Conservation (phyloP, 92 coral and sea anemone species). For the Epizoanthus fatuus region DNA sequence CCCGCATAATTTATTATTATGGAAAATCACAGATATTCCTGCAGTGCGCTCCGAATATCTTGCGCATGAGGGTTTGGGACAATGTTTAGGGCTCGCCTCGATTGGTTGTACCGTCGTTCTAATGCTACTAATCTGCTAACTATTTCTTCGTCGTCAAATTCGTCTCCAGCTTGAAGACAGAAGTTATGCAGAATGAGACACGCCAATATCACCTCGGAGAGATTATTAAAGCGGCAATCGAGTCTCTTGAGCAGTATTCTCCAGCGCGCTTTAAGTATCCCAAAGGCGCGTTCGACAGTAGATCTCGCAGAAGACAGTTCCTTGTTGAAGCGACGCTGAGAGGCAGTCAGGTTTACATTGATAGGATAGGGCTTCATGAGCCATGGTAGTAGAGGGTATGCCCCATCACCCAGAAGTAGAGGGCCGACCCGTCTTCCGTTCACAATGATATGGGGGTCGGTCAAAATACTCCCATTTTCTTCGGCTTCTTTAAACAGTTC, state of each 20-base stretch:
- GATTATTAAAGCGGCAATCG: slow-evolving; percentile 26
- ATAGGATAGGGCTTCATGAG: slow-evolving; percentile 4
- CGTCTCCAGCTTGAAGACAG: slow-evolving; percentile 20
- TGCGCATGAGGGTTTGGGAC: slow-evolving; percentile 28
- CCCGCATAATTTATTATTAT: too few relatives aligned
- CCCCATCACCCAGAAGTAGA: slow-evolving; percentile 54
- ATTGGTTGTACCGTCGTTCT: slow-evolving; percentile 25
- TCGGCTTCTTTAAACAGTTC: slow-evolving; percentile 36
- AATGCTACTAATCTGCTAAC: slow-evolving; percentile 12
- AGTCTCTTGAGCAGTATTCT: slow-evolving; percentile 25
- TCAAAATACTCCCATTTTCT: slow-evolving; percentile 40
- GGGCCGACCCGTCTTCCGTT: slow-evolving; percentile 30
- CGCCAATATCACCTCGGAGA: slow-evolving; percentile 2
- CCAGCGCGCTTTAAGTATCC: slow-evolving; percentile 38
- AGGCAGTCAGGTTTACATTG: too few relatives aligned
- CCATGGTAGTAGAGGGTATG: slow-evolving; percentile 24
- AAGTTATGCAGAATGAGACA: slow-evolving; percentile 30
- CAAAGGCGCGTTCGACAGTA: slow-evolving; percentile 33
- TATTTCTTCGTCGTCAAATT: slow-evolving; percentile 42
- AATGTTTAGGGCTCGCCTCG: slow-evolving; percentile 7
- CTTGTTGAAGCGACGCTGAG: not conserved
- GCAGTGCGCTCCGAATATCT: slow-evolving; percentile 14
- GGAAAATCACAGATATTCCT: not conserved
- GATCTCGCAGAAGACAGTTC: not conserved
- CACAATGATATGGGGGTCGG: slow-evolving; percentile 27